Conservation (phyloP, 1,140 invertebrate genomes). For the Drosophila seguyi region DNA sequence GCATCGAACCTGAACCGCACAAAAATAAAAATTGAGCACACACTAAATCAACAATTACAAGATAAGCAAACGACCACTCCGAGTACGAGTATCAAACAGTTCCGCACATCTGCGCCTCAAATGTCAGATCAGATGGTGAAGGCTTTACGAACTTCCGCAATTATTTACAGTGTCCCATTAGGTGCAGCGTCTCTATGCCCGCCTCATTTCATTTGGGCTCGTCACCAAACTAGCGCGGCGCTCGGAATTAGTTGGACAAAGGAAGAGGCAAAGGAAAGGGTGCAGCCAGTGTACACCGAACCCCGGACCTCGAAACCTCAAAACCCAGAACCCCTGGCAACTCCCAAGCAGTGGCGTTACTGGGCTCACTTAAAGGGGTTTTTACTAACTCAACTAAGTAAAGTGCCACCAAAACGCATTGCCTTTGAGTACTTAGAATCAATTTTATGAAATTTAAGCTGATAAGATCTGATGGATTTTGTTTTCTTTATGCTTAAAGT, state of each 20-base stretch:
- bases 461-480: not conserved
- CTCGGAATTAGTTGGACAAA: conserved; percentile 58
- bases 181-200: conserved; percentile 58
- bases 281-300: conserved; percentile 34
- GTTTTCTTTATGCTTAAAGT: not conserved
- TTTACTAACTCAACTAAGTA: not conserved
- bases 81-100: conserved; percentile 23
- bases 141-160: conserved; percentile 69
- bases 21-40: conserved; percentile 78
- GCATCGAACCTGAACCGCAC: conserved; percentile 49
- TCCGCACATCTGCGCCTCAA: conserved; percentile 47
- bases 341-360: conserved; percentile 10
- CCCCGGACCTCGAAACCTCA: conserved; percentile 18
- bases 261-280: conserved; percentile 52
- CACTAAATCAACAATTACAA: conserved; percentile 83
- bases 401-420: too few relatives aligned
- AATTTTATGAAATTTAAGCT: not conserved
- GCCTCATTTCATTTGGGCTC: conserved; percentile 47
- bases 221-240: conserved; percentile 35
- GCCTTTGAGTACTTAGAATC: not conserved
- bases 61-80: conserved; percentile 64
- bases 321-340: conserved; percentile 17
- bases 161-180: conserved; percentile 78
- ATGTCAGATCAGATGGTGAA: conserved; percentile 51
- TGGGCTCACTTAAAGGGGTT: not conserved